Percentiles rank a stretch among this genome's conserved stretches.
Evolutionary conservation across 2,113 vertebrate species (phyloP).

Genomic region (Aldabrachelys gigantea): DNA sequence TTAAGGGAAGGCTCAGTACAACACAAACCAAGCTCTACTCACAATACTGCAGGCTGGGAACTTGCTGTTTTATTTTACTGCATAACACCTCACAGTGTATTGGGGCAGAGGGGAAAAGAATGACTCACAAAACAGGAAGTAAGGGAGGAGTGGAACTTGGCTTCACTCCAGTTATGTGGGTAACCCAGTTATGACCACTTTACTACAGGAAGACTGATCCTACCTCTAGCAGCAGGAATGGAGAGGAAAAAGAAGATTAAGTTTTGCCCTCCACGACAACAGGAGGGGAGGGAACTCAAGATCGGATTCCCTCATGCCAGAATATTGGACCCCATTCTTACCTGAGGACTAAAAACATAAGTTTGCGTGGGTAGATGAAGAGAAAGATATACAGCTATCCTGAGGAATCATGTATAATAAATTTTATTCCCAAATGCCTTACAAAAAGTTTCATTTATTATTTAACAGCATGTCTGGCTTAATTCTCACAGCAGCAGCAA

Average conservation of each 20-base stretch:
- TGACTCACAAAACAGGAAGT: not conserved
- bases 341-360: not conserved
- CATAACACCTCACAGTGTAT: not conserved
- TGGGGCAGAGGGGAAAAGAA: not conserved
- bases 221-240: constrained; percentile 8
- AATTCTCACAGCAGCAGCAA: too few relatives aligned
- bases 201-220: not conserved
- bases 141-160: not conserved
- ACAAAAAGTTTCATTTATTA: too few relatives aligned
- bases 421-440: not conserved
- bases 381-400: not conserved
- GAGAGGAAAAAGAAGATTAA: constrained; percentile 21
- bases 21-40: too few relatives aligned
- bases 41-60: too few relatives aligned
- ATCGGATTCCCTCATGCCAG: not conserved
- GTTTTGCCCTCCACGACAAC: not conserved
- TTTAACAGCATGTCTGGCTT: too few relatives aligned
- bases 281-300: not conserved
- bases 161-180: not conserved
- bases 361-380: not conserved
- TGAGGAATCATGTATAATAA: too few relatives aligned
- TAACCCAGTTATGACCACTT: not conserved
- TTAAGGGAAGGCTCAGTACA: too few relatives aligned
- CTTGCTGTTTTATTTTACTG: too few relatives aligned
- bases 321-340: not conserved